phyloP scores from a whole-genome alignment of 2,888 invertebrate species.

The Amblyjoppa fuscipennis region DNA sequence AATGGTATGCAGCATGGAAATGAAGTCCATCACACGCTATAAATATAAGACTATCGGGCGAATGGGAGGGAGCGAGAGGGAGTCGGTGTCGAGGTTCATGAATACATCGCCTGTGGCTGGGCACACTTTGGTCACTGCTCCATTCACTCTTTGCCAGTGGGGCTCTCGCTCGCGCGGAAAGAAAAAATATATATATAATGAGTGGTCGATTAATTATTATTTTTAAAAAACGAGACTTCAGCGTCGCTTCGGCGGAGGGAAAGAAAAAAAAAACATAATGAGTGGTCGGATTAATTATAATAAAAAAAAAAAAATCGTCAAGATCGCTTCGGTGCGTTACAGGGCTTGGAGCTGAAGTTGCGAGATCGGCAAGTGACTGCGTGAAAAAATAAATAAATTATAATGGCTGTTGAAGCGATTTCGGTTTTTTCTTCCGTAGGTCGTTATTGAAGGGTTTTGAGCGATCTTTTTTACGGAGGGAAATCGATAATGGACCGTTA shows the following conservation, averaged over 20 bases:
- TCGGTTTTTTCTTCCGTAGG: no score
- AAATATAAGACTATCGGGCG: slow-evolving; percentile 11
- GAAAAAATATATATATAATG: slow-evolving; percentile 1
- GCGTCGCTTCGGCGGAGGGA: background rate
- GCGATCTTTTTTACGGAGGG: no score
- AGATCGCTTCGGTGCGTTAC: no score
- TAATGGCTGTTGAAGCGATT: no score
- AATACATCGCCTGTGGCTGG: slow-evolving; percentile 15
- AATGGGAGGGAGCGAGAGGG: background rate
- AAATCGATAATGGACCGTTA: no score
- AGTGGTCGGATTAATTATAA: slow-evolving; percentile 2
- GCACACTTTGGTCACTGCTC: background rate
- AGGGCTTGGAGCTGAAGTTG: no score
- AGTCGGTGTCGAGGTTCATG: slow-evolving; percentile 2
- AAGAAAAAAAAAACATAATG: slow-evolving; percentile 4
- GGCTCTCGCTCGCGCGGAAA: background rate
- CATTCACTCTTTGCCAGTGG: background rate
- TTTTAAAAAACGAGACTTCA: background rate
- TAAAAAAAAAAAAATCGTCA: no score
- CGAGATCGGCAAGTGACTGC: no score
- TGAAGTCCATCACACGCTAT: slow-evolving; percentile 4
- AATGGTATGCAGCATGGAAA: slow-evolving; percentile 14
- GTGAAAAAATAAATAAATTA: no score
- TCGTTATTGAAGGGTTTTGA: no score
- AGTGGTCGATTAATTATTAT: slow-evolving; percentile 9